Evolutionary conservation across 1,140 invertebrate species (phyloP), one percentile per base, ranked within the genome.

Genomic region (Megalopta genalis): DNA sequence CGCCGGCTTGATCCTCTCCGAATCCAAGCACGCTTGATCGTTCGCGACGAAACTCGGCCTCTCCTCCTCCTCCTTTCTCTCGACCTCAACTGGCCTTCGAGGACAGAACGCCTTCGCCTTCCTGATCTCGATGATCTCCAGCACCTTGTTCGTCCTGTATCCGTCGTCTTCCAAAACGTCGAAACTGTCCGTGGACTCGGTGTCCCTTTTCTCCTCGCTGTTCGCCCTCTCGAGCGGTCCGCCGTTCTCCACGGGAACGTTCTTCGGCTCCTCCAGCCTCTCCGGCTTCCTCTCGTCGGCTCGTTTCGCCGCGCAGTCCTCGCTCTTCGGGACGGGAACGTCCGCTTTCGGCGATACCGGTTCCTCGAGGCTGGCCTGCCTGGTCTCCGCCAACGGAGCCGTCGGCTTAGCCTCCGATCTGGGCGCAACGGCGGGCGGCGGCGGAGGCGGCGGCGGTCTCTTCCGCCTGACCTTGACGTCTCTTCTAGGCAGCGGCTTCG

Each of bases 391-490:
- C 10, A 66, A 65, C 18, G 9, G 83, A 67, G n/a, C 1, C 12
- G 1, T 1, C 0, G 76, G 46, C 10, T 85, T 84, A 0, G 57
- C 10, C 14, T 84, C 83, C 18, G 46, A 46, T 49, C 73, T 32
- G 0, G 84, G 86, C n/a, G 78, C 12, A 42, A 74, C 62, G 57
- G 49, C 76, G 8, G 92, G 91, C 1, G 92, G 93, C 9, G 93
- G 93, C 0, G 93, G 93, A 1, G 93, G 93, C 2, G 93, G 93
- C 0, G 93, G 93, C 39, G 92, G 90, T 67, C 93, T 90, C 74
- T 93, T 93, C 21, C 91, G 85, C 23, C 89, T 91, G 5, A 83
- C 65, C 68, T 91, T 91, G 0, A 89, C 68, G 25, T 92, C 92
- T 39, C 90, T 92, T 14, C 92, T 78, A 7, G 92, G 92, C 71